Conservation (phyloP, 2,888 invertebrate species). For the Micropterix aruncella region DNA sequence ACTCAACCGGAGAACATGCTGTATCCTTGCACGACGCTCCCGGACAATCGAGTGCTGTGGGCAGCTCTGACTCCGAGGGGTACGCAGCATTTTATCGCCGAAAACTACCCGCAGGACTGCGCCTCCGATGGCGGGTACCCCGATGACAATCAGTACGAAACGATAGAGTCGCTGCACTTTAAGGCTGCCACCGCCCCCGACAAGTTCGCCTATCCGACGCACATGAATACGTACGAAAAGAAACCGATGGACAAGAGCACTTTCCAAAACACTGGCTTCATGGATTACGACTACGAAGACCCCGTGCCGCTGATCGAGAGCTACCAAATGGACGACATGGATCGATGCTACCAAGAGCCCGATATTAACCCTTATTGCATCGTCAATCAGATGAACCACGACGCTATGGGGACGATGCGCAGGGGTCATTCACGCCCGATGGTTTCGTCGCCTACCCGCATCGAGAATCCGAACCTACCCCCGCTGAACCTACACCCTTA, state of each 20-base stretch:
- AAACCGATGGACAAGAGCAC: conserved; percentile 16
- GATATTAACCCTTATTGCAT: conserved; percentile 19
- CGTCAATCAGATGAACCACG: conserved; percentile 24
- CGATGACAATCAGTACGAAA: conserved; percentile 57
- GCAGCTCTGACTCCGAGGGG: conserved; percentile 74
- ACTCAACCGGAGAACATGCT: conserved; percentile 1
- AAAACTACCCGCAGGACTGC: conserved; percentile 47
- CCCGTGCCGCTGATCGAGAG: conserved; percentile 62
- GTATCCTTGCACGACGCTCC: conserved; percentile 23
- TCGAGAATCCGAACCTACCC: conserved; percentile 69
- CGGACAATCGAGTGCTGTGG: conserved; percentile 61
- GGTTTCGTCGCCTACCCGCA: conserved; percentile 68
- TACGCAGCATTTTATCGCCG: conserved; percentile 62
- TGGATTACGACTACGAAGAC: conserved; percentile 72
- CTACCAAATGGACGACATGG: conserved; percentile 47
- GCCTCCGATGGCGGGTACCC: conserved; percentile 17
- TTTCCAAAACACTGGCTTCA: conserved; percentile 63
- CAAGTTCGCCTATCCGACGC: conserved; percentile 19
- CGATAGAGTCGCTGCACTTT: conserved; percentile 44
- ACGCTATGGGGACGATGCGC: conserved; percentile 33
- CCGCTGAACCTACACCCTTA: conserved; percentile 56
- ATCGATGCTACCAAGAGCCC: conserved; percentile 33
- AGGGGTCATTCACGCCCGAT: conserved; percentile 42
- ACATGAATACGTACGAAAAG: conserved; percentile 10
- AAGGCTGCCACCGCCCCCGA: conserved; percentile 32